phyloP scores from a whole-genome alignment of 2,113 vertebrate species.

The Otocyon megalotis region DNA sequence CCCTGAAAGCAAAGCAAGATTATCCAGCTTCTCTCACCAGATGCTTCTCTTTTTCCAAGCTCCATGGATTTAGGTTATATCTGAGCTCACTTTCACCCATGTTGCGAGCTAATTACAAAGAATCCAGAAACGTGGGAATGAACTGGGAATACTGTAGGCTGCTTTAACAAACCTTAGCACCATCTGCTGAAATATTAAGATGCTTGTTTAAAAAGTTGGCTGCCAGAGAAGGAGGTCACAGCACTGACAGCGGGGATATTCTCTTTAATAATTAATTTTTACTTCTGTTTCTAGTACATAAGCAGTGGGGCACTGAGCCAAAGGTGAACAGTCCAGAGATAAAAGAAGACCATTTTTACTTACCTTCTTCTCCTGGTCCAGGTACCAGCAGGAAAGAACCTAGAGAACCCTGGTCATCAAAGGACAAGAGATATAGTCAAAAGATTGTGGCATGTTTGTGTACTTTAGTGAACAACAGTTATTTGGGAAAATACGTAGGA shows the following conservation, averaged over 20 bases:
- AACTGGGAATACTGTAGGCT: conserved; percentile 63
- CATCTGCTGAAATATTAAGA: conserved; percentile 82
- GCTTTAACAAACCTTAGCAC: conserved; percentile 72
- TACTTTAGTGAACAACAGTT: not conserved
- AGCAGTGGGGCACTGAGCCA: not conserved
- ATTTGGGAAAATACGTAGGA: not conserved
- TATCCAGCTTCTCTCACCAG: not conserved
- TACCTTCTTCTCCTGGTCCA: not conserved
- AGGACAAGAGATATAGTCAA: not conserved
- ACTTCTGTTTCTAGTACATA: conserved; percentile 50
- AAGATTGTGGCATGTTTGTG: not conserved
- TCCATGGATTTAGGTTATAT: conserved; percentile 45
- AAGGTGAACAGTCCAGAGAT: not conserved
- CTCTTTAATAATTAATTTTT: conserved; percentile 71
- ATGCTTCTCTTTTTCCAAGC: conserved; percentile 45
- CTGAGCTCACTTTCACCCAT: conserved; percentile 61
- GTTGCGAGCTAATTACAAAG: conserved; percentile 73
- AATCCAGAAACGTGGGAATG: conserved; percentile 65
- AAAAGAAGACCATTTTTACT: conserved; percentile 39
- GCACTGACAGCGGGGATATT: conserved; percentile 37
- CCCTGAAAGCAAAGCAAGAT: conserved; percentile 46
- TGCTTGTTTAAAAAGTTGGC: conserved; percentile 69
- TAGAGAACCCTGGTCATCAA: not conserved
- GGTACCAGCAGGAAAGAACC: not conserved
- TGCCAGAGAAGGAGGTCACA: conserved; percentile 64